Evolutionary conservation across 2,113 vertebrate species (phyloP).

Genomic region (Cinclus cinclus): DNA sequence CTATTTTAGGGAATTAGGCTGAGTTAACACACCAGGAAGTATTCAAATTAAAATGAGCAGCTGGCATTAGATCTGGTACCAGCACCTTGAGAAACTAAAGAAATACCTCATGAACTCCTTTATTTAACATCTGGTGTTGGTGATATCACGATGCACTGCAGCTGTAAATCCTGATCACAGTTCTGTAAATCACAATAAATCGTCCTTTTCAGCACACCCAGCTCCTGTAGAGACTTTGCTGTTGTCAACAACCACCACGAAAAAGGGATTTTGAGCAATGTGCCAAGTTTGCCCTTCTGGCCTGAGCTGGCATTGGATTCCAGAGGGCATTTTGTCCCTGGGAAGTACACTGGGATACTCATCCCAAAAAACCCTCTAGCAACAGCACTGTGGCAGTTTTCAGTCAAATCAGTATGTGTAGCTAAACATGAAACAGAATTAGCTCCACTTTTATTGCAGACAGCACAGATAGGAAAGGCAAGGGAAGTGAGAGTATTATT

Average conservation of each 20-base stretch:
- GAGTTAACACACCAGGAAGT: background rate
- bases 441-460: background rate
- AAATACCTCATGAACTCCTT: background rate
- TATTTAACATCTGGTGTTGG: background rate
- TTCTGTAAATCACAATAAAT: background rate
- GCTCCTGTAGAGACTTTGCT: background rate
- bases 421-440: background rate
- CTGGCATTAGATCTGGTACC: background rate
- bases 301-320: background rate
- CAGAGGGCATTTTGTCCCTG: background rate
- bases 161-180: background rate
- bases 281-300: too few relatives aligned
- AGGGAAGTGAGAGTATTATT: background rate
- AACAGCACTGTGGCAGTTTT: background rate
- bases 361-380: background rate
- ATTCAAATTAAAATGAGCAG: background rate
- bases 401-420: background rate
- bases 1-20: background rate
- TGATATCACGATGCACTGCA: background rate
- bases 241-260: background rate
- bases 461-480: background rate
- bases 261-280: background rate
- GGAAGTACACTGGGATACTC: background rate
- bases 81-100: background rate
- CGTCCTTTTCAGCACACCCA: background rate